A percentile compares a stretch with the other conserved stretches of the same genome.
These are phyloP conservation scores for Machimus rusticus DNA, from an alignment of 2,888 invertebrate species.

Conservation along the genomic window DNA sequence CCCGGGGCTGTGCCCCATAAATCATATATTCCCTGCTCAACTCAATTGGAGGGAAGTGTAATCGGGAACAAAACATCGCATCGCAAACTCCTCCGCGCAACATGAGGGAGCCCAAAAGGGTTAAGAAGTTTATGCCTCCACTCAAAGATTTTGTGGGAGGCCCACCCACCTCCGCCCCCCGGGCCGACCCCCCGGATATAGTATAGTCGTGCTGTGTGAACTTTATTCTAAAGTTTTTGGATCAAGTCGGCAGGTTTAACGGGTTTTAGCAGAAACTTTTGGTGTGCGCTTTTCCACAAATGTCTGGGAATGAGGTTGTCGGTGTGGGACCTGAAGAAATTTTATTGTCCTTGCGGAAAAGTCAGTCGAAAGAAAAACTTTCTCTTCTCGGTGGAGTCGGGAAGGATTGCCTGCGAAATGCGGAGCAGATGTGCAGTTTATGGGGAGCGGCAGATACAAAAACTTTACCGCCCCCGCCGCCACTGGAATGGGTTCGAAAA, in stretches of 20 bases:
- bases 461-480: background rate
- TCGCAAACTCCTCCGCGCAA: background rate
- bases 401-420: background rate
- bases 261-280: constrained; percentile 15
- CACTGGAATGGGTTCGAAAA: background rate
- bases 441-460: background rate
- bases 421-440: constrained; percentile 14
- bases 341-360: constrained; percentile 15
- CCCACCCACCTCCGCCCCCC: background rate
- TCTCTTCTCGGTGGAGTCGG: background rate
- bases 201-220: background rate
- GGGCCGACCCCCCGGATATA: background rate
- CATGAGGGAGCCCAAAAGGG: background rate
- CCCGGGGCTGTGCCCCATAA: background rate
- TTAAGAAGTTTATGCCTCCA: constrained; percentile 7
- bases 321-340: background rate
- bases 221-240: constrained; percentile 26
- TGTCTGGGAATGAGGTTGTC: background rate
- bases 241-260: constrained; percentile 24
- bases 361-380: constrained; percentile 27
- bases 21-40: background rate
- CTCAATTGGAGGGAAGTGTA: background rate
- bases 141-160: background rate
- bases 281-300: background rate
- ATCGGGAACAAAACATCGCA: constrained; percentile 18